These are phyloP conservation scores for Drosophila paulistorum DNA, from an alignment of 1,140 invertebrate species.

Conservation along the genomic window DNA sequence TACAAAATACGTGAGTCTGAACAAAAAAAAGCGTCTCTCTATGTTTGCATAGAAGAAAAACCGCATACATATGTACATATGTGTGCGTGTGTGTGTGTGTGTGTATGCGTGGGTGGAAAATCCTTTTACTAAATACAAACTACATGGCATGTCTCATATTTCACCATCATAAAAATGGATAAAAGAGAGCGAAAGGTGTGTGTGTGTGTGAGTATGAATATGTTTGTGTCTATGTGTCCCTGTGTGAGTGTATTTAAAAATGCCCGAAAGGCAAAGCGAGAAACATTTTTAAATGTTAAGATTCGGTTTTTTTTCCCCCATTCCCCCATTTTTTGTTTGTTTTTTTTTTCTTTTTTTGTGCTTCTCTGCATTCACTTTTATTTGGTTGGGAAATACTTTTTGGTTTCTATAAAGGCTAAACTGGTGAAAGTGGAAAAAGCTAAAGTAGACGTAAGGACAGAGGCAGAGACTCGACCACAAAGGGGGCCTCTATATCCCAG, in stretches of 20 bases:
- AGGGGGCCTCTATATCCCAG: too few relatives aligned
- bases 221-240: constrained; percentile 17
- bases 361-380: constrained; percentile 2
- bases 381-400: background rate
- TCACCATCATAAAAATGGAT: constrained; percentile 61
- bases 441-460: background rate
- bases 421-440: constrained; percentile 1
- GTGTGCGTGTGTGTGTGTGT: constrained; percentile 16
- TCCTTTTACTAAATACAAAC: constrained; percentile 74
- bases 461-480: background rate
- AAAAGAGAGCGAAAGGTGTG: constrained; percentile 47
- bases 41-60: constrained; percentile 49
- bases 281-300: constrained; percentile 41
- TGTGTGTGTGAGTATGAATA: constrained; percentile 20
- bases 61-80: constrained; percentile 6
- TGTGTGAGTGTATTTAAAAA: constrained; percentile 56
- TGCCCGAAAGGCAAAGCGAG: constrained; percentile 55
- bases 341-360: background rate
- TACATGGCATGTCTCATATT: constrained; percentile 65
- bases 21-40: constrained; percentile 29
- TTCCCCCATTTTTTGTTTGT: too few relatives aligned
- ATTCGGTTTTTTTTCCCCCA: constrained; percentile 17
- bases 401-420: constrained; percentile 21
- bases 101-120: constrained; percentile 45
- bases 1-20: constrained; percentile 60